phyloP scores from a whole-genome alignment of 2,888 invertebrate species.

The Plagodis dolabraria region DNA sequence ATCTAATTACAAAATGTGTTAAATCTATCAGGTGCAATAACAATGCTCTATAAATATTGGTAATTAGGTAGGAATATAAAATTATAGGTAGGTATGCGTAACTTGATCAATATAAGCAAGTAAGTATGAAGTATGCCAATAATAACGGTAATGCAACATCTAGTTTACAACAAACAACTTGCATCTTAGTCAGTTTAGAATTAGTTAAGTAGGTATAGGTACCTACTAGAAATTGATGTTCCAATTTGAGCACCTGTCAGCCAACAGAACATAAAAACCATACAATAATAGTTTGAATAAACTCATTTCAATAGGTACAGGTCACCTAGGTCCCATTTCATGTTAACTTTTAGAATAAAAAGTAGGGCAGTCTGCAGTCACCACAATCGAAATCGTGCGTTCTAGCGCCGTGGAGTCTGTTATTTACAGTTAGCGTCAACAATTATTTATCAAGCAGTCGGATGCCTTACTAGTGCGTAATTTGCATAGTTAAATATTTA shows the following conservation, averaged over 20 bases:
- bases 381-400: conserved; percentile 36
- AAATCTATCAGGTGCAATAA: neutral
- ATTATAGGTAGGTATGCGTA: too few species aligned
- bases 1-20: neutral
- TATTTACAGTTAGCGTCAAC: conserved; percentile 63
- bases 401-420: conserved; percentile 40
- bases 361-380: conserved; percentile 44
- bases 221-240: conserved; percentile 27
- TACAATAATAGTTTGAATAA: conserved; percentile 27
- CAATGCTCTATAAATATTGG: neutral
- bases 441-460: conserved; percentile 54
- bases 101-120: too few species aligned
- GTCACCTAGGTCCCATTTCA: conserved; percentile 38
- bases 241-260: conserved; percentile 22
- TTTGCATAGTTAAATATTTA: conserved; percentile 50
- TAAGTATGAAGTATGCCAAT: conserved; percentile 3
- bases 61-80: too few species aligned
- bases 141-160: conserved; percentile 4
- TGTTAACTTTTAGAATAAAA: conserved; percentile 44
- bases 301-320: conserved; percentile 29
- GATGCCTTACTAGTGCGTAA: conserved; percentile 45
- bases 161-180: conserved; percentile 20
- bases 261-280: conserved; percentile 29
- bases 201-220: too few species aligned
- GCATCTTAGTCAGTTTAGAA: conserved; percentile 21